Base-by-base conservation (phyloP, 2,888 invertebrate genomes). In the Pseudococcus longispinus region DNA sequence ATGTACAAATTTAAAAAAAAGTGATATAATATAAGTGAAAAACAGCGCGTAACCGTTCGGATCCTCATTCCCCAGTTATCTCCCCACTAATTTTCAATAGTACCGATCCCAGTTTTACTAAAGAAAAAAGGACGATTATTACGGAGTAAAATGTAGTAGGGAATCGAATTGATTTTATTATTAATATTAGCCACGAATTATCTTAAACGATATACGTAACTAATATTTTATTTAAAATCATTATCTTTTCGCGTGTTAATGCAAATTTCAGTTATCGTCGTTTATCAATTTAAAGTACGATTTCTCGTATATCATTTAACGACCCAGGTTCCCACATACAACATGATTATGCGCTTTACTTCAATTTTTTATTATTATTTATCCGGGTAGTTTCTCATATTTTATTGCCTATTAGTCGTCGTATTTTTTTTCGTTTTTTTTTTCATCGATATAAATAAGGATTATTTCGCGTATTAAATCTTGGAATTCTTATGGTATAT, bases 21-120 rank as follows among this genome's bases (percentile, higher is more conserved):
- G 85, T 85, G 85, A 85, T 85, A 85, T 85, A 85, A 77, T 46
- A 51, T 85, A 85, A 85, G 85, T 77, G n/a, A 70, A 74, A 65
- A 23, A 74, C 26, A 77, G 29, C 74, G 46, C 37, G 32, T 74
- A 32, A 37, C 74, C 32, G 26, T 74, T 74, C 74, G n/a, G 74
- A 23, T 37, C 74, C 37, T 15, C 37, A n/a, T 32, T 37, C n/a
- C 32, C 13, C n/a, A 18, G 18, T 15, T 26, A 23, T 74, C 26
- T 18, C 26, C 5, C 15, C 18, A 13, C 9, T n/a, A n/a, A 70
- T 70, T 29, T 29, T 74, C 26, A 6, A 60, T 60, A n/a, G 1
- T n/a, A 51, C 18, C 51, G 51, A 51, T n/a, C n/a, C n/a, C 51
- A 51, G 51, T 51, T 51, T 51, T 5, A n/a, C 5, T n/a, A n/a